Percentiles rank a stretch among this genome's conserved stretches.
Conservation (phyloP, 2,888 invertebrate species). For the Ophioninae sp. region DNA sequence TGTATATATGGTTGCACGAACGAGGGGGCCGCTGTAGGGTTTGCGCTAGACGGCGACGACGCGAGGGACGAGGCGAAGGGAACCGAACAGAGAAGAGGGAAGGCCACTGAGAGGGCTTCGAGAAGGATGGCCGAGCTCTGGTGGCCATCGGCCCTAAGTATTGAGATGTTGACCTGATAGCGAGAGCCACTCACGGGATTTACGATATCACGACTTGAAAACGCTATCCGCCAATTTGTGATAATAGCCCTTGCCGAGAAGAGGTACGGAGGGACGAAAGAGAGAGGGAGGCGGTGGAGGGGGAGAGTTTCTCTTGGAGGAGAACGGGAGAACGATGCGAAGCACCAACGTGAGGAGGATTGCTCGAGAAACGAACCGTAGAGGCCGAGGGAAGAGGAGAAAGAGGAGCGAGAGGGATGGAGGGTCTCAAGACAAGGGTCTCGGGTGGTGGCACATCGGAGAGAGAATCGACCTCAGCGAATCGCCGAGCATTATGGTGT, state of each 20-base stretch:
- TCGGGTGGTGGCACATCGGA: slow-evolving; percentile 41
- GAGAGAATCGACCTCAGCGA: slow-evolving; percentile 55
- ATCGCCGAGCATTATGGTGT: slow-evolving; percentile 27
- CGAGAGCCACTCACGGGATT: slow-evolving; percentile 65
- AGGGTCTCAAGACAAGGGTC: slow-evolving; percentile 32
- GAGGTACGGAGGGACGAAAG: slow-evolving; percentile 12
- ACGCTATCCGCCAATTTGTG: slow-evolving; percentile 71
- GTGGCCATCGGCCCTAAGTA: slow-evolving; percentile 66
- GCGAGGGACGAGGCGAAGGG: slow-evolving; percentile 17
- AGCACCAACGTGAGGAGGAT: slow-evolving; percentile 43
- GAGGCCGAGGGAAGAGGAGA: slow-evolving; percentile 8
- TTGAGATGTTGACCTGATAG: slow-evolving; percentile 70
- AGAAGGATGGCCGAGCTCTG: slow-evolving; percentile 55
- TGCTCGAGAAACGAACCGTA: slow-evolving; percentile 41
- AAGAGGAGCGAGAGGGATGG: slow-evolving; percentile 25
- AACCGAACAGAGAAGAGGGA: neutral
- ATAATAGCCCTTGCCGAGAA: slow-evolving; percentile 65
- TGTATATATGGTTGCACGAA: neutral
- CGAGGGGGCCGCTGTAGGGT: slow-evolving; percentile 27
- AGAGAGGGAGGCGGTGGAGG: slow-evolving; percentile 37
- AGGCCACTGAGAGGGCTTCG: slow-evolving; percentile 28
- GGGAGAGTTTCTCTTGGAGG: slow-evolving; percentile 31
- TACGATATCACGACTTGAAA: slow-evolving; percentile 71
- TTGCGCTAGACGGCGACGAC: slow-evolving; percentile 36
- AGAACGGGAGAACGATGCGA: slow-evolving; percentile 53